phyloP scores from a whole-genome alignment of 2,113 vertebrate species.

The Gnathonemus longibarbis region DNA sequence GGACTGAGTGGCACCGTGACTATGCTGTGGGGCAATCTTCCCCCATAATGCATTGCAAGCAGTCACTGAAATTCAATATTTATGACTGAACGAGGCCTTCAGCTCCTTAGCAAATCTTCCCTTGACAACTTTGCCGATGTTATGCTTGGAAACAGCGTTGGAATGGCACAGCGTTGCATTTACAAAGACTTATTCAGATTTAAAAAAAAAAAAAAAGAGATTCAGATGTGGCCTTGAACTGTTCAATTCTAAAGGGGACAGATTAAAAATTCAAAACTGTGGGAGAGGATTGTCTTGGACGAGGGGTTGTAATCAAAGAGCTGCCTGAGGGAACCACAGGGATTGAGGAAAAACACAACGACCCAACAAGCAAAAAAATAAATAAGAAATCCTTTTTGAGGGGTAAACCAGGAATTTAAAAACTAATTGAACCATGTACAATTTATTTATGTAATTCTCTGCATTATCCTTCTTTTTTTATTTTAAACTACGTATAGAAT shows the following conservation, averaged over 20 bases:
- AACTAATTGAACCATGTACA: neutral
- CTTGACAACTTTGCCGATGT: neutral
- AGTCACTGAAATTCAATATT: neutral
- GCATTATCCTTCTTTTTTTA: neutral
- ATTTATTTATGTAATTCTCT: neutral
- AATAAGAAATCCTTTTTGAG: neutral
- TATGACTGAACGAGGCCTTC: neutral
- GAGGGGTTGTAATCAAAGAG: neutral
- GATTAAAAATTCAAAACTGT: neutral
- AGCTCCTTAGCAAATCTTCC: neutral
- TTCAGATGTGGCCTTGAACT: slow-evolving; percentile 1
- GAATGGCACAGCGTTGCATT: neutral
- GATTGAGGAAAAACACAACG: neutral
- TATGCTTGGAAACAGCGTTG: neutral
- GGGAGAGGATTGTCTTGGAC: neutral
- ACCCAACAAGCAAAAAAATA: neutral
- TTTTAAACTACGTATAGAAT: neutral
- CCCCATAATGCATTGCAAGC: neutral
- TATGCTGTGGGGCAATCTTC: neutral
- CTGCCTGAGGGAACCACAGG: neutral
- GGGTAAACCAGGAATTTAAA: neutral
- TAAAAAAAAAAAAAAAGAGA: neutral
- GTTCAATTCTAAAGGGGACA: neutral
- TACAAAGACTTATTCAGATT: neutral
- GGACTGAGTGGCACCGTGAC: neutral